Base-by-base conservation (phyloP, 2,797 vertebrate species). In the Artibeus lituratus region DNA sequence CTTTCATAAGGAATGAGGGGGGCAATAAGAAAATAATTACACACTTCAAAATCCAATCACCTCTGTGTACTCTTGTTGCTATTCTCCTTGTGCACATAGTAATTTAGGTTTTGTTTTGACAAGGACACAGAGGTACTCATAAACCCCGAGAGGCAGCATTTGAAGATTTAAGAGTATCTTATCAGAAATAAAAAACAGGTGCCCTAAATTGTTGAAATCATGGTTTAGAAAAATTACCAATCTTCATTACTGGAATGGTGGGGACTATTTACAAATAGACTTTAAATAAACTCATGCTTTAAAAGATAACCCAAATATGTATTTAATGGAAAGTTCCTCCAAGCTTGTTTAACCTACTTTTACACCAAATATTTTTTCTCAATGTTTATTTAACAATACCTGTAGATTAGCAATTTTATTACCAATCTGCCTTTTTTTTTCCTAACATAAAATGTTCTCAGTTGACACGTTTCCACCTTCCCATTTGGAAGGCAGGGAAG, bases 31-130 rank as follows among this genome's bases (percentile, higher is more conserved):
- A 95, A 96, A 95, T 95, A 95, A 95, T 97, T 76, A 82, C 32
- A 94, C 32, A 82, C 15, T 93, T 92, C 67, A 91, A 94, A 93
- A 94, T 95, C 37, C 26, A 96, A 9, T 95, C 89, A 94, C 87
- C 65, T 85, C 21, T 95, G 62, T 94, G 76, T 92, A 59, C 14
- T 49, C 55, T 44, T 83, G n/a, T 77, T 89, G 69, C 39, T 87
- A 0, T 80, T 93, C 49, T 88, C 47, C 53, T 88, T 85, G 82
- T 55, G 73, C 8, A 69, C 88, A 90, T 12, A 93, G 59, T 92
- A 94, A 96, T 95, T 97, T 29, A 42, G 77, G 42, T 74, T 94
- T 96, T 57, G 51, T 85, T 97, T 97, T 94, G 78, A 82, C 82
- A 96, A 44, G 53, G 96, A 85, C 82, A 55, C 24, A 7, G 11